Conservation (phyloP, 1,140 invertebrate genomes). For the Drosophila grimshawi region DNA sequence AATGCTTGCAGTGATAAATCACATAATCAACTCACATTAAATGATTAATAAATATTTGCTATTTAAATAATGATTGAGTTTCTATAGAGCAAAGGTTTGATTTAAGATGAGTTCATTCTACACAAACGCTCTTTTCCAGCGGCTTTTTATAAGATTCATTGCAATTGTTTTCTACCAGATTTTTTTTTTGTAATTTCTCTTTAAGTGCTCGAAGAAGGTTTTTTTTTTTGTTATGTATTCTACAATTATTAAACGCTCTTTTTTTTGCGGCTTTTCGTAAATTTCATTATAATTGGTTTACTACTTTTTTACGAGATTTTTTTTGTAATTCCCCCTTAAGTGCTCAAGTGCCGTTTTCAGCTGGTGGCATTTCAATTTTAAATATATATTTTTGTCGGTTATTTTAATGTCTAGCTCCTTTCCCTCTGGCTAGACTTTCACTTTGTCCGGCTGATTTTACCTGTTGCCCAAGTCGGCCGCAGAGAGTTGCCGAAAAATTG, state of each 20-base stretch:
- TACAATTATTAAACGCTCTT: too few relatives aligned
- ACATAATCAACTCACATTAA: background rate
- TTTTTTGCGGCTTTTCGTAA: too few relatives aligned
- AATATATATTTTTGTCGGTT: too few relatives aligned
- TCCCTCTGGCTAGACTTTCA: slow-evolving; percentile 53
- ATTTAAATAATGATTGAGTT: background rate
- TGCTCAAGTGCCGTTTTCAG: slow-evolving; percentile 3
- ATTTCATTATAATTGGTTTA: background rate
- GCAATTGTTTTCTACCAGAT: too few relatives aligned
- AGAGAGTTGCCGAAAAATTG: slow-evolving; percentile 38
- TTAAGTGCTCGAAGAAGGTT: too few relatives aligned
- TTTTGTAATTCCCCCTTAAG: background rate
- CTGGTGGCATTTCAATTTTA: background rate
- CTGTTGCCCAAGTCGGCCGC: slow-evolving; percentile 57
- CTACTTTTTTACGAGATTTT: background rate
- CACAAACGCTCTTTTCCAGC: too few relatives aligned
- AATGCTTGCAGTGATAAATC: slow-evolving; percentile 22
- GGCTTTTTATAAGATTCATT: too few relatives aligned
- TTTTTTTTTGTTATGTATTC: too few relatives aligned
- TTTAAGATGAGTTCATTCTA: background rate
- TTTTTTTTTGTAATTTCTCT: too few relatives aligned
- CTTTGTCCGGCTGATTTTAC: slow-evolving; percentile 48
- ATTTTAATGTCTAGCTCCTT: background rate
- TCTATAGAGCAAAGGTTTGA: background rate
- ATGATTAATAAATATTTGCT: slow-evolving; percentile 13